Base-by-base conservation (phyloP, 2,797 vertebrate species). In the Champsocephalus gunnari region DNA sequence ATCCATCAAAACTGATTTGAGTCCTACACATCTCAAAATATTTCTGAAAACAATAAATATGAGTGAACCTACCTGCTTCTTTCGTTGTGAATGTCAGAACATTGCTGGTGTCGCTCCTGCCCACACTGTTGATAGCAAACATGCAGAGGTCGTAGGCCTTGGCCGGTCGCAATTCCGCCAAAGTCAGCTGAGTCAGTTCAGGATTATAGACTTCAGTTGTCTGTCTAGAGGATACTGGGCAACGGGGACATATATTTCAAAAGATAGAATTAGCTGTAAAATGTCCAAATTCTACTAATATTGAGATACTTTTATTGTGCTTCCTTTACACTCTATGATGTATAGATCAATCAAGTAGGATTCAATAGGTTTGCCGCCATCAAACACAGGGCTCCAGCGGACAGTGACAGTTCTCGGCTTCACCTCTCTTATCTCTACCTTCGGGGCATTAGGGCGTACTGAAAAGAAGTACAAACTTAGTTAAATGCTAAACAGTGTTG, bases 101-200 rank as follows among this genome's bases (percentile, higher is more conserved):
- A 5, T 94, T 92, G 77, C 93, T 94, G 78, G 72, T 0, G 5
- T 84, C 74, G 10, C 93, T 93, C 54, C 62, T 62, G 58, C 93
- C 92, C 47, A 87, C 14, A n/a, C 21, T 84, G 72, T 92, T 93
- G 55, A 61, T 10, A 0, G 79, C 85, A 65, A 91, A 93, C 84
- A 92, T 77, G 13, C 90, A 87, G 10, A 93, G 47, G 79, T 80
- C 87, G 83, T 93, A 93, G 69, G 69, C 50, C 62, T 79, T 85
- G 9, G 82, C 77, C 0, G 93, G 92, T 71, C 24, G 87, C 79
- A 94, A 62, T 61, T 91, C 90, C 50, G 86, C 44, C 66, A 92
- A 17, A 63, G 88, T 90, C 66, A 88, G 63, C 60, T 87, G 80
- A 32, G 81, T 90, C 73, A 88, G 61, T 1, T 60, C 21, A 11